Percentiles rank a stretch among this genome's conserved stretches.
Evolutionary conservation across 2,888 invertebrate genomes (phyloP).

Genomic region (Ectobius pallidus): DNA sequence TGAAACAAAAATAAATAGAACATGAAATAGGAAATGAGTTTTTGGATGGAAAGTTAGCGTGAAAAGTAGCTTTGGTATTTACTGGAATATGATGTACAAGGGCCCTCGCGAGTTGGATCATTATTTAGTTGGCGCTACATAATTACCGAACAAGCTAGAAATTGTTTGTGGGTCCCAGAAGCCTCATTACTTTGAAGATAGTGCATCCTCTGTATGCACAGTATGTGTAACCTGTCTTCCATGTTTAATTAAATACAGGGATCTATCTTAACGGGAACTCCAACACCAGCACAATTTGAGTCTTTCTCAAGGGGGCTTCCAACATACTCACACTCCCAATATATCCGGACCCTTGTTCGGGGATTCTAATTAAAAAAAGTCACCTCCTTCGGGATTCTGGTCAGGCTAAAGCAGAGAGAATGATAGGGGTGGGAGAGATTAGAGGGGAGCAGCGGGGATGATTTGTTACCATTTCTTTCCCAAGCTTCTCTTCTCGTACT

Average conservation of each 20-base stretch:
- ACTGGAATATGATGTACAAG: too few species aligned
- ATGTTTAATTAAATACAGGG: slow-evolving; percentile 36
- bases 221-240: slow-evolving; percentile 12
- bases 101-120: slow-evolving; percentile 12
- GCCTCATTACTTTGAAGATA: slow-evolving; percentile 21
- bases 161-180: slow-evolving; percentile 15
- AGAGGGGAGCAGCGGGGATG: slow-evolving; percentile 17
- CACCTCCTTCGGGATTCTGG: slow-evolving; percentile 26
- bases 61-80: too few species aligned
- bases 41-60: too few species aligned
- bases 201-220: neutral
- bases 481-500: neutral
- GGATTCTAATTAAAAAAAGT: slow-evolving; percentile 30
- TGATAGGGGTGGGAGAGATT: neutral
- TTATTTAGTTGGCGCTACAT: slow-evolving; percentile 20
- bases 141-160: slow-evolving; percentile 26
- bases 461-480: slow-evolving; percentile 16
- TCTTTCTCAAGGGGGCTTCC: slow-evolving; percentile 2
- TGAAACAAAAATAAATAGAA: too few species aligned
- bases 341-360: slow-evolving; percentile 1
- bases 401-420: slow-evolving; percentile 12
- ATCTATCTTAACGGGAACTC: slow-evolving; percentile 25
- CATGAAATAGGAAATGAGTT: too few species aligned
- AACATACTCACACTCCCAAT: slow-evolving; percentile 6
- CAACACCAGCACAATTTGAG: neutral